Percentiles rank a stretch among this genome's conserved stretches.
Evolutionary conservation across 2,888 invertebrate species (phyloP).

Genomic region (Trimorus sp.): DNA sequence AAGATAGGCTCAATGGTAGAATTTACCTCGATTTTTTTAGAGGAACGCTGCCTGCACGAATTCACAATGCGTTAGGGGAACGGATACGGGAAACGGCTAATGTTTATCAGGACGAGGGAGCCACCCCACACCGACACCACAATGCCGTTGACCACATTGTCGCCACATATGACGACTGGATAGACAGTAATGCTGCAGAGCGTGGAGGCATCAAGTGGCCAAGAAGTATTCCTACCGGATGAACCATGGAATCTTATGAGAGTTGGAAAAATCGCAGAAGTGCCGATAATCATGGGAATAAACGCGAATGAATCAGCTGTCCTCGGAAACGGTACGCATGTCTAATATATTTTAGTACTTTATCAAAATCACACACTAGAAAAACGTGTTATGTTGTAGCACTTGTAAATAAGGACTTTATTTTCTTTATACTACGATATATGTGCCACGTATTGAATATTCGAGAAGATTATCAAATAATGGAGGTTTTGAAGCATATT

Average conservation of each 20-base stretch:
- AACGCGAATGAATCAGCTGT: conserved; percentile 69
- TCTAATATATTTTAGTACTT: background rate
- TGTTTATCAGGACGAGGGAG: too few species aligned
- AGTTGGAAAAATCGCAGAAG: conserved; percentile 73
- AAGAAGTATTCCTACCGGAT: conserved; percentile 75
- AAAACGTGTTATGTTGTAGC: conserved; percentile 53
- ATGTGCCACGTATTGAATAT: conserved; percentile 74
- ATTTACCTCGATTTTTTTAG: too few species aligned
- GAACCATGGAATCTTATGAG: conserved; percentile 77
- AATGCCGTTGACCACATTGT: too few species aligned
- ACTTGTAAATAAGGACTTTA: conserved; percentile 64
- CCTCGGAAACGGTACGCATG: conserved; percentile 19
- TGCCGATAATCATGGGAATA: conserved; percentile 75
- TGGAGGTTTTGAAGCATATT: conserved; percentile 71
- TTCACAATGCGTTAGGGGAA: too few species aligned
- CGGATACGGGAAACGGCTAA: too few species aligned
- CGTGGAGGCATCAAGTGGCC: conserved; percentile 73
- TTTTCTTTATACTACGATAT: conserved; percentile 58
- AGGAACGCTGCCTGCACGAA: too few species aligned
- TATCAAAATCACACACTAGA: too few species aligned
- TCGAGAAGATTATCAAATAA: conserved; percentile 67
- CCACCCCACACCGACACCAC: too few species aligned
- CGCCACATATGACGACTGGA: too few species aligned
- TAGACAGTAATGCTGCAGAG: too few species aligned
- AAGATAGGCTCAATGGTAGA: too few species aligned